Evolutionary conservation across 2,888 invertebrate species (phyloP).

Genomic region (Zonitis immaculata): DNA sequence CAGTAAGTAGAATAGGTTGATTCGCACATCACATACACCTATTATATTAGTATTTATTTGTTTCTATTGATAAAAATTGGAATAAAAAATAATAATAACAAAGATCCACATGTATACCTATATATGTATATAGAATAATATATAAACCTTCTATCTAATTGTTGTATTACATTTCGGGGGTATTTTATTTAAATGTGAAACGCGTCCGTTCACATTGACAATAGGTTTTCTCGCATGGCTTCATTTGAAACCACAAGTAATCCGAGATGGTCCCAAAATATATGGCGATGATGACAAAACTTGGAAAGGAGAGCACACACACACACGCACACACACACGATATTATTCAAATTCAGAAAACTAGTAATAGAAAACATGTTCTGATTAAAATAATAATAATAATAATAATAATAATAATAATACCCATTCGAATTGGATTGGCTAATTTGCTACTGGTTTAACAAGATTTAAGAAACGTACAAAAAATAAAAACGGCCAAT

Average conservation of each 20-base stretch:
- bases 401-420: not conserved
- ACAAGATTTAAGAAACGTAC: too few species aligned
- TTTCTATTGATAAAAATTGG: not conserved
- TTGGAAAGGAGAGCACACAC: conserved; percentile 18
- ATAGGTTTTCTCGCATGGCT: conserved; percentile 42
- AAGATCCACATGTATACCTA: conserved; percentile 31
- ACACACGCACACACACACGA: too few species aligned
- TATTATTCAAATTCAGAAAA: conserved; percentile 26
- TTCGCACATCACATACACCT: not conserved
- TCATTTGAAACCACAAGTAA: conserved; percentile 43
- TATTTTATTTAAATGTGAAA: conserved; percentile 35
- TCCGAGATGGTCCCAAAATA: conserved; percentile 32
- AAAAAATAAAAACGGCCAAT: not conserved
- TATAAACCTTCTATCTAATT: conserved; percentile 36
- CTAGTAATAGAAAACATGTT: not conserved
- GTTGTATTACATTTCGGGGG: conserved; percentile 40
- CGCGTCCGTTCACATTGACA: conserved; percentile 37
- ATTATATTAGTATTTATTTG: not conserved
- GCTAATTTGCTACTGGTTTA: not conserved
- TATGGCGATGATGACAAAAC: conserved; percentile 31
- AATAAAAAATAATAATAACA: not conserved
- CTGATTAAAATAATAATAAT: not conserved
- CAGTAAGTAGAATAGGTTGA: not conserved
- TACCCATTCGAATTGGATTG: not conserved
- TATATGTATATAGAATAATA: too few species aligned